phyloP scores from a whole-genome alignment of 2,888 invertebrate genomes.

The Agonum fuliginosum region DNA sequence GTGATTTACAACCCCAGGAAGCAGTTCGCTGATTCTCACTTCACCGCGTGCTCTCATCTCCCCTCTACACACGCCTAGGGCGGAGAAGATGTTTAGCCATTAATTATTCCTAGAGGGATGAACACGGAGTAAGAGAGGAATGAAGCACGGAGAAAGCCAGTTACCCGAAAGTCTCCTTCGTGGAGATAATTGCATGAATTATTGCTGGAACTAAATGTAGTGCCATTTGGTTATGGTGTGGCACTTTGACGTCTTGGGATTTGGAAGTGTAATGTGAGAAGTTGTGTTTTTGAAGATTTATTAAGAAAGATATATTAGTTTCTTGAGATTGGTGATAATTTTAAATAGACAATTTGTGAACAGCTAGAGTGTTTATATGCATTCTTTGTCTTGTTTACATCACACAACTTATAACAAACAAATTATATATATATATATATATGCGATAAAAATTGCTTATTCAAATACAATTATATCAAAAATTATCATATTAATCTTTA shows the following conservation, averaged over 20 bases:
- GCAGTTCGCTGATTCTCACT: neutral
- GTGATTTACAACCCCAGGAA: slow-evolving; percentile 41
- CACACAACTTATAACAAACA: too few species aligned
- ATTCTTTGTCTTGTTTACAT: too few species aligned
- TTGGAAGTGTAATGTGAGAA: too few species aligned
- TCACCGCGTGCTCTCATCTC: neutral
- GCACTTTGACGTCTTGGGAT: slow-evolving; percentile 43
- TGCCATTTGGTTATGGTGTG: slow-evolving; percentile 50
- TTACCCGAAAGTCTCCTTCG: slow-evolving; percentile 45
- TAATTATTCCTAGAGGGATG: slow-evolving; percentile 35
- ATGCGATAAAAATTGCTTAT: too few species aligned
- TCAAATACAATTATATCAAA: too few species aligned
- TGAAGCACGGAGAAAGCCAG: slow-evolving; percentile 6
- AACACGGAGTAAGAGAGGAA: neutral
- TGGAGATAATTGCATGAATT: slow-evolving; percentile 57
- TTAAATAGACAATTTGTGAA: too few species aligned
- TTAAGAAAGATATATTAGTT: too few species aligned
- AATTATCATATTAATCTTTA: too few species aligned
- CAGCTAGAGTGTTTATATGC: too few species aligned
- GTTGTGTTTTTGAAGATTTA: too few species aligned
- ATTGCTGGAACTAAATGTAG: slow-evolving; percentile 52
- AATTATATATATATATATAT: too few species aligned
- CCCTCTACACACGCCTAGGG: neutral
- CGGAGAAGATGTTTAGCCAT: slow-evolving; percentile 55
- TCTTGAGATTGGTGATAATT: too few species aligned